phyloP scores from a whole-genome alignment of 1,140 invertebrate species.

The Pectinophora gossypiella region DNA sequence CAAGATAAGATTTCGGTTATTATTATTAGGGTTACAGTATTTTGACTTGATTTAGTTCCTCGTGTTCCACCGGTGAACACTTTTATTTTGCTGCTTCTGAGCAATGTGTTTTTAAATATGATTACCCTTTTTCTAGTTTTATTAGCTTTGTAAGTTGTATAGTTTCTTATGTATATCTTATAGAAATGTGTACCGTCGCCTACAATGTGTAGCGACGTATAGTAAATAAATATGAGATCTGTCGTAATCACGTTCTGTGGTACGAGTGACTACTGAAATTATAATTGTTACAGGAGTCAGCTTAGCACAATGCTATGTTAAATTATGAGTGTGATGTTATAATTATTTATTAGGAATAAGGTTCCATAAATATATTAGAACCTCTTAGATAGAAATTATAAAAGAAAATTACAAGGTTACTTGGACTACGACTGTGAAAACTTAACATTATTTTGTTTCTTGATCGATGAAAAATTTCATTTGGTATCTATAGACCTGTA shows the following conservation, averaged over 20 bases:
- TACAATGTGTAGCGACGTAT: neutral
- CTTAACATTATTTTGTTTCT: neutral
- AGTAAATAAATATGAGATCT: neutral
- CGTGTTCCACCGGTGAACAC: neutral
- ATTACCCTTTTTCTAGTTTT: conserved; percentile 1
- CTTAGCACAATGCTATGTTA: neutral
- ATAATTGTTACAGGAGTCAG: neutral
- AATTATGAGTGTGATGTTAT: conserved; percentile 4
- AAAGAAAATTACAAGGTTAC: neutral
- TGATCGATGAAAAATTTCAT: neutral
- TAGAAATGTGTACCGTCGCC: neutral
- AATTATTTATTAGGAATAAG: conserved; percentile 1
- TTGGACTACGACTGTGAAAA: neutral
- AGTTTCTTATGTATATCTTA: neutral
- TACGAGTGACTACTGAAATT: neutral
- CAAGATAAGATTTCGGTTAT: neutral
- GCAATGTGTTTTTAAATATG: neutral
- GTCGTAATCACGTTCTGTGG: neutral
- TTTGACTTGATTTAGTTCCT: conserved; percentile 5
- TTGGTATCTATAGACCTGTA: conserved; percentile 3
- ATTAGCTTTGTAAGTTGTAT: conserved; percentile 2
- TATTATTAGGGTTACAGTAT: neutral
- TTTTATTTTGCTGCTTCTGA: neutral
- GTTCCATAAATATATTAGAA: neutral
- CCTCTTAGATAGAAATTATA: neutral